Conservation (phyloP, 2,888 invertebrate genomes). For the Orthosia incerta region DNA sequence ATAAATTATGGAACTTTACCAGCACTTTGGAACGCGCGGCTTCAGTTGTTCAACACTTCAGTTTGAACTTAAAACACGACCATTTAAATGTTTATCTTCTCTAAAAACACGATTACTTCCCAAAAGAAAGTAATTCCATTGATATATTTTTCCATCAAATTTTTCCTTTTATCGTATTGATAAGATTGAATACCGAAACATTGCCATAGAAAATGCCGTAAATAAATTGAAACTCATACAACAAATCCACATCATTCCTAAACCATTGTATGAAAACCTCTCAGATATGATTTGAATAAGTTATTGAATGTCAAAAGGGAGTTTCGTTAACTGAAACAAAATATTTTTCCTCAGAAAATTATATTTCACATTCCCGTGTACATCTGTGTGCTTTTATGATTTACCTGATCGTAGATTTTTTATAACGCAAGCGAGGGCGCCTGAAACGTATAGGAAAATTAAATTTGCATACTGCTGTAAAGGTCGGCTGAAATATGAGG, state of each 20-base stretch:
- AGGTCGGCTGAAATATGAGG: slow-evolving; percentile 52
- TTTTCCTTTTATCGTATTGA: slow-evolving; percentile 17
- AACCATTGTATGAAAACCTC: slow-evolving; percentile 31
- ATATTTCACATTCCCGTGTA: slow-evolving; percentile 57
- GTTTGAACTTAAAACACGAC: slow-evolving; percentile 3
- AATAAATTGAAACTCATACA: slow-evolving; percentile 28
- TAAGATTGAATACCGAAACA: neutral
- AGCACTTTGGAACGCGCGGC: slow-evolving; percentile 11
- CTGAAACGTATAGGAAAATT: slow-evolving; percentile 72
- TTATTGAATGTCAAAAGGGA: slow-evolving; percentile 64
- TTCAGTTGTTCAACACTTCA: slow-evolving; percentile 20
- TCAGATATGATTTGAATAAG: slow-evolving; percentile 64
- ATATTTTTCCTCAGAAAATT: slow-evolving; percentile 60
- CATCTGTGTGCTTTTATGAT: slow-evolving; percentile 69
- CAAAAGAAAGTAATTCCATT: neutral
- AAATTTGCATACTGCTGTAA: slow-evolving; percentile 73
- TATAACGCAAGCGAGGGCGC: slow-evolving; percentile 66
- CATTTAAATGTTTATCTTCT: neutral
- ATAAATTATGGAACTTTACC: slow-evolving; percentile 40
- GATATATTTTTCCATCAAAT: slow-evolving; percentile 5
- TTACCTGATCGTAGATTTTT: slow-evolving; percentile 75
- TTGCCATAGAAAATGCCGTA: slow-evolving; percentile 3
- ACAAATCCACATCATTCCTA: slow-evolving; percentile 28
- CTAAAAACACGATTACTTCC: neutral
- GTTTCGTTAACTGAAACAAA: slow-evolving; percentile 52